Evolutionary conservation across 2,888 invertebrate species (phyloP).

Genomic region (Macrosiphum euphorbiae): DNA sequence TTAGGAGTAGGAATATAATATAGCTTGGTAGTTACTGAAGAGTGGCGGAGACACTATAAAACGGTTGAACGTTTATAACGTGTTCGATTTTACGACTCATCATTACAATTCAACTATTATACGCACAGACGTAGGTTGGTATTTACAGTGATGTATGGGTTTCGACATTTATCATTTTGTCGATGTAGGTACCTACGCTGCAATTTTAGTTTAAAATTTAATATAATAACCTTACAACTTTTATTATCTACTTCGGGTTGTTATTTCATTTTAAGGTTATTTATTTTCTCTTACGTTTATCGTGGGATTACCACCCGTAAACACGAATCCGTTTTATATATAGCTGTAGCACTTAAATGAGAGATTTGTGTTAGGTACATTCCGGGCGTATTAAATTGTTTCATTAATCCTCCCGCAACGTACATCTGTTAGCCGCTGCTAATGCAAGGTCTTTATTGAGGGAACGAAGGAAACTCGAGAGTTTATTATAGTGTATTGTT

Average conservation of each 20-base stretch:
- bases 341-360: not conserved
- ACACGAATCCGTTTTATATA: conserved; percentile 14
- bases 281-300: not conserved
- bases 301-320: not conserved
- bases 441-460: conserved; percentile 10
- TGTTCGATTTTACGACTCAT: not conserved
- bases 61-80: not conserved
- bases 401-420: conserved; percentile 20
- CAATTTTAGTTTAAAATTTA: not conserved
- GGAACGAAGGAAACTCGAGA: not conserved
- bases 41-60: not conserved
- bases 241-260: not conserved
- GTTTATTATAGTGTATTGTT: conserved; percentile 3
- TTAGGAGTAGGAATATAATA: not conserved
- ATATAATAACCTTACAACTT: not conserved
- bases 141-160: not conserved
- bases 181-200: not conserved
- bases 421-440: not conserved
- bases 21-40: not conserved
- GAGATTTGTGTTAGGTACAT: conserved; percentile 26
- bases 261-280: not conserved
- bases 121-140: not conserved
- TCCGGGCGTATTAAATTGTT: not conserved
- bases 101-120: not conserved
- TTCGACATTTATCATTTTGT: not conserved